Evolutionary conservation across 2,797 vertebrate species (phyloP).

Genomic region (Toxotes lorentzi): DNA sequence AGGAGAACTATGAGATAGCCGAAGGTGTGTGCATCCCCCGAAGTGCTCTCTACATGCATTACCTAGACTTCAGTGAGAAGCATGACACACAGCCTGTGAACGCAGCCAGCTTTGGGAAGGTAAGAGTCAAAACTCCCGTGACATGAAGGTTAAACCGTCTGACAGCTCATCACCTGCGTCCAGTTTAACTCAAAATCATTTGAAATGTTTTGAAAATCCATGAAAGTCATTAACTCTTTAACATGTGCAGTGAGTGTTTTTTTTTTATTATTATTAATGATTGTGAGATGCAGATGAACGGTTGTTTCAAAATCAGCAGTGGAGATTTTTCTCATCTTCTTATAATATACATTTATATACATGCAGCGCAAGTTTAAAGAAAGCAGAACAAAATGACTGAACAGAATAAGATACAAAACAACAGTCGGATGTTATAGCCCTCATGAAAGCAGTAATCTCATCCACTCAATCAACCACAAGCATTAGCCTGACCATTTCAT

Average conservation of each 20-base stretch:
- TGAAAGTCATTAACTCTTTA: neutral
- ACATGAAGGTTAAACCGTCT: slow-evolving; percentile 8
- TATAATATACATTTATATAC: neutral
- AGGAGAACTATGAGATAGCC: slow-evolving; percentile 99
- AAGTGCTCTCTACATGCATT: slow-evolving; percentile 99
- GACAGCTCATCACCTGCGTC: neutral
- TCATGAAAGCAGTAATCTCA: slow-evolving; percentile 34
- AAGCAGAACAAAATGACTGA: slow-evolving; percentile 10
- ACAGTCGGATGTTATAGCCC: neutral
- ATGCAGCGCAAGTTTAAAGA: neutral
- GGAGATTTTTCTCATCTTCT: neutral
- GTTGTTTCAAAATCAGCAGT: neutral
- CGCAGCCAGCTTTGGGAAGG: slow-evolving; percentile 99
- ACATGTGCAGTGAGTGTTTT: neutral
- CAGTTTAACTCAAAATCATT: neutral
- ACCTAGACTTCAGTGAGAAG: slow-evolving; percentile 99
- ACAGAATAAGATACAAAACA: slow-evolving; percentile 6
- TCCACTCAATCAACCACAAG: slow-evolving; percentile 21
- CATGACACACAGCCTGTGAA: slow-evolving; percentile 98
- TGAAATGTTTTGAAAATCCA: neutral
- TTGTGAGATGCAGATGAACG: neutral
- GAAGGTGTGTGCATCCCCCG: slow-evolving; percentile 98
- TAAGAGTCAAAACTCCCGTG: slow-evolving; percentile 68
- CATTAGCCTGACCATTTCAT: slow-evolving; percentile 41
- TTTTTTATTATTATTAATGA: neutral